Base-by-base conservation (phyloP, 92 coral and sea anemone genomes). In the Palythoa grandis region DNA sequence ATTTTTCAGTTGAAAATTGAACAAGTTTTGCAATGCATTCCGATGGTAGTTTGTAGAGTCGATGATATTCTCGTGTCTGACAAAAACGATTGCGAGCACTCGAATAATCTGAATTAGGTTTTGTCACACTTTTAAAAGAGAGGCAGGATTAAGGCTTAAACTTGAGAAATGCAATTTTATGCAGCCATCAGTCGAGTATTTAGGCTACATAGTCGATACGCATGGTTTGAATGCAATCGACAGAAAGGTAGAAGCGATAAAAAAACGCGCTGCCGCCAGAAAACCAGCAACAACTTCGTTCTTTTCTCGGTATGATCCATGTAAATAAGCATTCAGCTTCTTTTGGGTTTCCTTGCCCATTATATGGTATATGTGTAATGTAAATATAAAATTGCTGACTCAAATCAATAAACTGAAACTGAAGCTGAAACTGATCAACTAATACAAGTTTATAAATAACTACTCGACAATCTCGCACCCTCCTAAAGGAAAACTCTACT, bases 41-140 rank as follows among this genome's bases (percentile, higher is more conserved):
- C 92, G 1, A 89, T 89, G 92, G 89, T 79, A 13, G 86, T 89
- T 9, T 89, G 92, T 76, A 17, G 89, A 7, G 92, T 86, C 2
- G 92, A 86, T 38, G 89, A 86, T 52, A 89, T 89, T 52, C 47
- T 89, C 3, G 75, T 89, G 1, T 86, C 79, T 3, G 60, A 11
- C 60, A 54, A 54, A 11, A 54, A 11, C 7, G 60, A 54, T 10
- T 11, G 7, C 2, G 25, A 63, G 4, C 70, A 63, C 11, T 22
- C 17, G 17, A 20, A 17, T 6, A 63, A 63, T 17, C 17, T 63
- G 17, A 63, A 17, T 25, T 6, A 17, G 11, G 70, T 40, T 40
- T 40, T 40, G 47, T 2, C 47, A 40, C 47, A 5, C 5, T 5
- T 40, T n/a, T n/a, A n/a, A n/a, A 5, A 40, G 5, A 40, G 3